phyloP scores from a whole-genome alignment of 1,140 invertebrate genomes.

The Rhyacophila brunnea region DNA sequence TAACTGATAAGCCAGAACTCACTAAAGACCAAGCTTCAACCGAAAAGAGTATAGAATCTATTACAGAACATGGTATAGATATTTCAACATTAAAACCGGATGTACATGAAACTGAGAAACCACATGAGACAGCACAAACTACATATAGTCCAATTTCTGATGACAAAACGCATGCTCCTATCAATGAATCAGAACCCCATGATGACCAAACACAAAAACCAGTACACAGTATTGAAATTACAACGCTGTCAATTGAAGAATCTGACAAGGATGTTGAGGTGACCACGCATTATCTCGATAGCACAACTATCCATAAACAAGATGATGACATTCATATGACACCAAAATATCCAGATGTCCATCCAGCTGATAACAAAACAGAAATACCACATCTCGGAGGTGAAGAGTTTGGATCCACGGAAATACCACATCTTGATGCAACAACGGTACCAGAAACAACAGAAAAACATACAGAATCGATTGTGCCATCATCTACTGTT shows the following conservation, averaged over 20 bases:
- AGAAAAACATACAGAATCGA: neutral
- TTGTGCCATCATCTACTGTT: neutral
- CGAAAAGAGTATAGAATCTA: neutral
- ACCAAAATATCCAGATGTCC: too few relatives aligned
- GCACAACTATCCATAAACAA: too few relatives aligned
- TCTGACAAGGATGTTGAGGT: constrained; percentile 30
- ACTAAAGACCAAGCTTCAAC: constrained; percentile 1
- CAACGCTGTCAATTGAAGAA: constrained; percentile 32
- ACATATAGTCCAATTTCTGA: neutral
- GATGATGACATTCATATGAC: too few relatives aligned
- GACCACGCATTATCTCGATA: neutral
- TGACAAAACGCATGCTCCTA: neutral
- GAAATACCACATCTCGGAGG: too few relatives aligned
- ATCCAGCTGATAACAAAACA: too few relatives aligned
- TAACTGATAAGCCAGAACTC: neutral
- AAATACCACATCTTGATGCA: too few relatives aligned
- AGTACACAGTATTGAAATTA: neutral
- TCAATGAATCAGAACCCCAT: neutral
- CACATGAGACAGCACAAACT: neutral
- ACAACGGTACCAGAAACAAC: constrained; percentile 2
- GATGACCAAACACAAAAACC: neutral
- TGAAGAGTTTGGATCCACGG: too few relatives aligned
- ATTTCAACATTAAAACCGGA: neutral
- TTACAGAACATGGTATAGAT: too few relatives aligned
- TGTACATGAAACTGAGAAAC: constrained; percentile 5